Evolutionary conservation across 2,113 vertebrate genomes (phyloP).

Genomic region (Puma concolor): DNA sequence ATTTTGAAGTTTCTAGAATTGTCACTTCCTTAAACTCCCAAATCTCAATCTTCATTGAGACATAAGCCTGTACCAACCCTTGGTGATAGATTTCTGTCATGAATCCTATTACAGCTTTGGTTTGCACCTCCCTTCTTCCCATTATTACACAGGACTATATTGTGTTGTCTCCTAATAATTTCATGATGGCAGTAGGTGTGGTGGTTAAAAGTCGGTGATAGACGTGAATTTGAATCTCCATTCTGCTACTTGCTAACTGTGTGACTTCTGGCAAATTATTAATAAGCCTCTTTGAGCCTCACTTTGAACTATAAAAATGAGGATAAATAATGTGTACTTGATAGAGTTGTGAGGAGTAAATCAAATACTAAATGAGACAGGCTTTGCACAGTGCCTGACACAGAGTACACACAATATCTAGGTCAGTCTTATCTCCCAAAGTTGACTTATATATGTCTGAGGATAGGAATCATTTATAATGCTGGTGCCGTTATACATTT

Average conservation of each 20-base stretch:
- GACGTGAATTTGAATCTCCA: not conserved
- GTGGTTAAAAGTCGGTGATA: not conserved
- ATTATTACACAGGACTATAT: not conserved
- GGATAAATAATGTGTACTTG: not conserved
- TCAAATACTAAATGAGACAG: slow-evolving; percentile 20
- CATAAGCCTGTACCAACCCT: not conserved
- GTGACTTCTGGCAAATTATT: slow-evolving; percentile 6
- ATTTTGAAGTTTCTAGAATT: not conserved
- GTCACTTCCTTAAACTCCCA: not conserved
- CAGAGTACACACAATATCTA: not conserved
- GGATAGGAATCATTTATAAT: slow-evolving; percentile 9
- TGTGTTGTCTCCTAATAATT: not conserved
- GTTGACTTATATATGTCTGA: slow-evolving; percentile 1
- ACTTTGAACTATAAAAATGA: slow-evolving; percentile 43
- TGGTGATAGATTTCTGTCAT: not conserved
- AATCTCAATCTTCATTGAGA: not conserved
- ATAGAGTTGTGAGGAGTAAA: slow-evolving; percentile 42
- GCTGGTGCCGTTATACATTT: not conserved
- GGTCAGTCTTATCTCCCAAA: not conserved
- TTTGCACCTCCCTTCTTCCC: not conserved
- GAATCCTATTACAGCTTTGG: not conserved
- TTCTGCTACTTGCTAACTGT: not conserved
- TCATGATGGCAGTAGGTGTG: not conserved
- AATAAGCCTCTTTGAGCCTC: not conserved
- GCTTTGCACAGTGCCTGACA: not conserved